phyloP scores from a whole-genome alignment of 23 tunicate genomes.

The Trididemnum clinides region DNA sequence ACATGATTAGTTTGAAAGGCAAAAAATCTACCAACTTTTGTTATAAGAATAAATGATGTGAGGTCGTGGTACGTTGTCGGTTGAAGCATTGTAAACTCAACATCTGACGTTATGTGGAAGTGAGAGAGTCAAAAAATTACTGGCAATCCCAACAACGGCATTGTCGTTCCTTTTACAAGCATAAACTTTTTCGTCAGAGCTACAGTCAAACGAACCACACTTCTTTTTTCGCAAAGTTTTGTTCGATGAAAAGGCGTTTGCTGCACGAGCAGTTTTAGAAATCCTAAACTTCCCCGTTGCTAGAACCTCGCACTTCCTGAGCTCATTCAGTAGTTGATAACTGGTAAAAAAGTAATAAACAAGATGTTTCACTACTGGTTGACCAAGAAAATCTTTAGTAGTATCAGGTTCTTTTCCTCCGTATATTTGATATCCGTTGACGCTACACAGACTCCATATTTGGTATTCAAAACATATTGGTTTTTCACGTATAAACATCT shows the following conservation, averaged over 20 bases:
- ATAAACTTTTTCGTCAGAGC: background rate
- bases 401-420: background rate
- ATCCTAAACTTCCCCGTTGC: background rate
- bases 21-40: no score
- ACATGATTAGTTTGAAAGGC: background rate
- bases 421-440: background rate
- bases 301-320: background rate
- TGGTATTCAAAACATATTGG: background rate
- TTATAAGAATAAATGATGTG: no score
- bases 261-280: background rate
- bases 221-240: background rate
- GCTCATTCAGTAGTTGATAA: background rate
- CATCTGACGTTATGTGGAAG: no score
- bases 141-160: background rate
- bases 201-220: background rate
- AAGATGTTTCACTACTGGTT: background rate
- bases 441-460: background rate
- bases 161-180: background rate
- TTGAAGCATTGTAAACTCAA: no score
- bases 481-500: background rate
- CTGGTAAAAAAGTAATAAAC: background rate
- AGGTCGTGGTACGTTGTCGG: no score
- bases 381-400: background rate
- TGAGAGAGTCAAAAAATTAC: no score
- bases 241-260: background rate